Conservation (phyloP, 2,797 vertebrate species). For the Sebastes iracundus region DNA sequence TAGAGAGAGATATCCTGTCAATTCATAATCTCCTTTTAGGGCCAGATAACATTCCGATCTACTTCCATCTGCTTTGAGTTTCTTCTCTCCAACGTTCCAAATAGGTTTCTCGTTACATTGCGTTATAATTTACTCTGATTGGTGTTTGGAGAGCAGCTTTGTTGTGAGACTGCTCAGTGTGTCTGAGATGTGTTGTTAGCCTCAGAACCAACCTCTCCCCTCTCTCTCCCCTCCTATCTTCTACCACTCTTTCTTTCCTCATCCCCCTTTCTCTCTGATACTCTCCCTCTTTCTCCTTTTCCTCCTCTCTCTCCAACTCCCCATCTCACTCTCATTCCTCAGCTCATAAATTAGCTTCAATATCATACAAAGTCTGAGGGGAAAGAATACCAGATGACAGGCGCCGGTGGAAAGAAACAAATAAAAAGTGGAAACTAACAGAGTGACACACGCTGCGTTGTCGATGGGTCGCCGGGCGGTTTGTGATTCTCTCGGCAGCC, state of each 20-base stretch:
- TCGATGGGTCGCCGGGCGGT: slow-evolving; percentile 40
- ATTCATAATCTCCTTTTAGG: neutral
- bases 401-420: neutral
- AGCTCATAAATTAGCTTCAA: slow-evolving; percentile 55
- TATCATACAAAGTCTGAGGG: slow-evolving; percentile 32
- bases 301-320: neutral
- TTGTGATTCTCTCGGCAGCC: slow-evolving; percentile 59
- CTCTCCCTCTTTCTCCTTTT: neutral
- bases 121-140: neutral
- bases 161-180: neutral
- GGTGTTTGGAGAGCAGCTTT: no score
- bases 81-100: neutral
- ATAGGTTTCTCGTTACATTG: neutral
- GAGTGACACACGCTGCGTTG: slow-evolving; percentile 57
- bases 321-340: slow-evolving; percentile 16
- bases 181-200: neutral
- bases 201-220: neutral
- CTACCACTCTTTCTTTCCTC: neutral
- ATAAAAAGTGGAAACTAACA: slow-evolving; percentile 19
- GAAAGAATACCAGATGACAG: slow-evolving; percentile 47
- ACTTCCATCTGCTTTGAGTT: neutral
- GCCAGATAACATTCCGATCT: neutral
- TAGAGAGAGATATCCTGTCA: neutral
- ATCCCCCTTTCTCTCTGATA: neutral
- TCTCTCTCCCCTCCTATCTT: neutral